These are phyloP conservation scores for Trachymyrmex septentrionalis DNA, from an alignment of 1,140 invertebrate genomes.

Conservation along the genomic window DNA sequence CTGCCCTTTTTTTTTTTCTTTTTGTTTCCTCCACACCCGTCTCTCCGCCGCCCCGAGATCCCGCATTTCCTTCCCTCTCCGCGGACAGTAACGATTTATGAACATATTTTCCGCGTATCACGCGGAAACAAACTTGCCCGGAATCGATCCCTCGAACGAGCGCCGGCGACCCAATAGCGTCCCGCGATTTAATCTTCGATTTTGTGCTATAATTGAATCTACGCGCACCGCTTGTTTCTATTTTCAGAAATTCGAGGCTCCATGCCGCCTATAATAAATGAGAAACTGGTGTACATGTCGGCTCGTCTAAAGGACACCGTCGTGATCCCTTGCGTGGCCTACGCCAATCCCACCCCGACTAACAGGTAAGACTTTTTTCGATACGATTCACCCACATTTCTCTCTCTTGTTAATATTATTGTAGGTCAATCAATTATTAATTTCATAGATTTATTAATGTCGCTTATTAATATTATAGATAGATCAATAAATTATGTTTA, in stretches of 20 bases:
- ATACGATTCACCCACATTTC: not conserved
- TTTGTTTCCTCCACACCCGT: constrained; percentile 5
- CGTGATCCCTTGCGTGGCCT: constrained; percentile 90
- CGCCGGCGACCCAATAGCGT: not conserved
- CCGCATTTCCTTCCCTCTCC: constrained; percentile 65
- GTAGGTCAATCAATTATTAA: not conserved
- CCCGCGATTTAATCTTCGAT: constrained; percentile 35
- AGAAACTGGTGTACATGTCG: constrained; percentile 85
- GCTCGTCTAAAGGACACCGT: constrained; percentile 87
- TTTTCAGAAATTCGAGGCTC: constrained; percentile 86
- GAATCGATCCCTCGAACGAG: constrained; percentile 76
- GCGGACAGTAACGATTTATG: constrained; percentile 81
- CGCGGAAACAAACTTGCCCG: constrained; percentile 80
- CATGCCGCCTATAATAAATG: constrained; percentile 87
- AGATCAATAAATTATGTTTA: constrained; percentile 27
- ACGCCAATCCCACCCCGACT: constrained; percentile 88
- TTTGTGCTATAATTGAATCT: constrained; percentile 36
- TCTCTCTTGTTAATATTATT: not conserved
- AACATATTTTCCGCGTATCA: constrained; percentile 85
- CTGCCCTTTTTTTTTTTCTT: constrained; percentile 21
- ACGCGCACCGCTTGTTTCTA: constrained; percentile 12
- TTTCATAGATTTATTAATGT: not conserved
- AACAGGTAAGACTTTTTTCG: constrained; percentile 86
- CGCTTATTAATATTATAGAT: not conserved
- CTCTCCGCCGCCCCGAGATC: constrained; percentile 34